Evolutionary conservation across 2,797 vertebrate species (phyloP), one percentile per base, ranked within the genome.

Genomic region (Cetoscarus ocellatus): DNA sequence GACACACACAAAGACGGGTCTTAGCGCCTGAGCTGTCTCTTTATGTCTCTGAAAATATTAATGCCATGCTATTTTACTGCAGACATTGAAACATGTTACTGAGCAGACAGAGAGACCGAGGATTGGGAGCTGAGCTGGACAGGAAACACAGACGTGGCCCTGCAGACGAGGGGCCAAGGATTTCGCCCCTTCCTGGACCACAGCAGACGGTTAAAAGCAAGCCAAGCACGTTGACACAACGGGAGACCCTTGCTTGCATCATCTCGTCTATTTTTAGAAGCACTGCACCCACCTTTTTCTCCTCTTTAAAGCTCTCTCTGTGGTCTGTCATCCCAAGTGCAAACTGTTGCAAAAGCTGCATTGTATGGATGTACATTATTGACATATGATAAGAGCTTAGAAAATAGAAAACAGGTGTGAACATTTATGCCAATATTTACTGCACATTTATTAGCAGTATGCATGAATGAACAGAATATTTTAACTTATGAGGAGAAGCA

Each of bases 221-320:
- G 80, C 88, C 82, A 77, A 89, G 76, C 59, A 53, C 91, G 87
- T 87, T 90, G 73, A 38, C 92, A 72, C 91, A 6, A 91, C 89
- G 72, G 93, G 94, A 94, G 92, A 91, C 86, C 88, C 89, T 82
- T 42, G 79, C 85, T 93, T 91, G 90, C 92, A 92, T 94, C 94
- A 93, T 86, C 61, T 82, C 61, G 10, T 77, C 92, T 95, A 95
- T 95, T 92, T 94, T 93, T 94, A 93, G 93, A 89, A 82, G 11
- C 59, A 64, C 77, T 77, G 84, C 86, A 88, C 84, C 87, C 87
- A 88, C 84, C 66, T 60, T n/a, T 80, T 61, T 78, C 15, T 62
- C 43, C 7, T 59, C 62, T 71, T 70, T 75, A 38, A 52, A 68
- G 63, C 72, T 80, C 47, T 75, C 67, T 75, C 55, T 70, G 8